A percentile compares a stretch with the other conserved stretches of the same genome.
These are phyloP conservation scores for Crossaster papposus DNA, from an alignment of 53 echinoderm and acorn worm genomes.

Conservation along the genomic window DNA sequence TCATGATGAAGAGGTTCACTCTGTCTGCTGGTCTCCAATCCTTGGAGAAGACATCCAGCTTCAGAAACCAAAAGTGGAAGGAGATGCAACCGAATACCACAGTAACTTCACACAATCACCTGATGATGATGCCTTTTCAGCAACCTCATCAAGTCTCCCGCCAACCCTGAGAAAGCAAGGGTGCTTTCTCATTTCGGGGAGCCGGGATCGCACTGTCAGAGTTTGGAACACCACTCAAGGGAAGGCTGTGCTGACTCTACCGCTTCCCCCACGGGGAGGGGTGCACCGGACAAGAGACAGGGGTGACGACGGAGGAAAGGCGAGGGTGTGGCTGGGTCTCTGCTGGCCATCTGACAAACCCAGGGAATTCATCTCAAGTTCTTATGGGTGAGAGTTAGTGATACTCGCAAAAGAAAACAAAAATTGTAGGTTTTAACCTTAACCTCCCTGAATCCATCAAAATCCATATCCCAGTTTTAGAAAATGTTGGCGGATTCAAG, in stretches of 20 bases:
- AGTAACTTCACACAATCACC: neutral
- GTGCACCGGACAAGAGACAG: constrained; percentile 64
- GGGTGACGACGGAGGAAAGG: constrained; percentile 73
- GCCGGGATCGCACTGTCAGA: constrained; percentile 86
- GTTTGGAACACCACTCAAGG: constrained; percentile 82
- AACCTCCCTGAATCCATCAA: no score
- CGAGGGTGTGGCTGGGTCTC: constrained; percentile 84
- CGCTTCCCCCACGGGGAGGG: constrained; percentile 76
- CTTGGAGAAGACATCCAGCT: constrained; percentile 62
- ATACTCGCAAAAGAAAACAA: neutral
- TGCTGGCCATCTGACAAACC: constrained; percentile 80
- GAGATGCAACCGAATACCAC: neutral
- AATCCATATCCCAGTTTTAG: no score
- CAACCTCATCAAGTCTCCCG: neutral
- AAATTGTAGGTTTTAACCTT: neutral
- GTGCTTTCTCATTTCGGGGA: constrained; percentile 72
- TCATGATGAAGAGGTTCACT: constrained; percentile 92
- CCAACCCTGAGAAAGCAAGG: constrained; percentile 42
- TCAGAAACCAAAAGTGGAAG: neutral
- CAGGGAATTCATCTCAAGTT: constrained; percentile 74
- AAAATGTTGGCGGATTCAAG: no score
- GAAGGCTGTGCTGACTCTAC: constrained; percentile 72
- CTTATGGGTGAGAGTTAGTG: constrained; percentile 75
- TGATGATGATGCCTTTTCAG: no score
- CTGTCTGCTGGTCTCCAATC: constrained; percentile 82